Conservation (phyloP, 2,888 invertebrate genomes). For the Drosophila kokeensis region DNA sequence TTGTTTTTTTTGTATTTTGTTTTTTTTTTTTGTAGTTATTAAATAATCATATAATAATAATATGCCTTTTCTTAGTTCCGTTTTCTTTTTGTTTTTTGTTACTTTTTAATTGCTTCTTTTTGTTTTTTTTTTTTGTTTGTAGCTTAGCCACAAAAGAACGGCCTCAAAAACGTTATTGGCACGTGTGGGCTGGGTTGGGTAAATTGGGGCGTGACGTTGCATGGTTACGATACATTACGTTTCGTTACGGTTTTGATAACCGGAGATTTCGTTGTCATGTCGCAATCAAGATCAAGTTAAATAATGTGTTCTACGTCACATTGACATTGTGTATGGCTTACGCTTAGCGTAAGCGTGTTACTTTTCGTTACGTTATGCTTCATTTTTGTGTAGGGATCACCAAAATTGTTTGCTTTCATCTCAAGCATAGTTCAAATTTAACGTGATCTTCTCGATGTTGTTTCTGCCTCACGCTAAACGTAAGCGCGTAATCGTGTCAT, state of each 20-base stretch:
- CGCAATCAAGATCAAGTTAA: constrained; percentile 6
- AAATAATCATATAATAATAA: constrained; percentile 49
- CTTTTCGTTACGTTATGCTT: constrained; percentile 15
- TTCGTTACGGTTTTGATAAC: background rate
- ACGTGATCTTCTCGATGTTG: background rate
- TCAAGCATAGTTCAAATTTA: background rate
- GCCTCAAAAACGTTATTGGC: constrained; percentile 48
- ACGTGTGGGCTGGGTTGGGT: constrained; percentile 43
- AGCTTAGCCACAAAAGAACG: constrained; percentile 57
- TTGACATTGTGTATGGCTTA: background rate
- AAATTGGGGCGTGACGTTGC: constrained; percentile 24
- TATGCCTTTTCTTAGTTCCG: constrained; percentile 54
- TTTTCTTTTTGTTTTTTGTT: constrained; percentile 22
- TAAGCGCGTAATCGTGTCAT: background rate
- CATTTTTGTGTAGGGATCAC: background rate
- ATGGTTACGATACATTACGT: constrained; percentile 1
- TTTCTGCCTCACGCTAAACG: constrained; percentile 8
- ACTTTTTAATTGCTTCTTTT: constrained; percentile 32
- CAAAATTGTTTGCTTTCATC: background rate
- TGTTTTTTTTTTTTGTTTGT: constrained; percentile 16
- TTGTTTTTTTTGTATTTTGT: constrained; percentile 1
- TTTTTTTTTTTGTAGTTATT: constrained; percentile 14
- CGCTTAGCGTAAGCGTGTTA: background rate
- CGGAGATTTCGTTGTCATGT: constrained; percentile 7
- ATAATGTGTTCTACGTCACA: background rate